A percentile compares a stretch with the other conserved stretches of the same genome.
These are phyloP conservation scores for Heteromormyrus szaboi DNA, from an alignment of 2,797 vertebrate genomes.

Conservation along the genomic window DNA sequence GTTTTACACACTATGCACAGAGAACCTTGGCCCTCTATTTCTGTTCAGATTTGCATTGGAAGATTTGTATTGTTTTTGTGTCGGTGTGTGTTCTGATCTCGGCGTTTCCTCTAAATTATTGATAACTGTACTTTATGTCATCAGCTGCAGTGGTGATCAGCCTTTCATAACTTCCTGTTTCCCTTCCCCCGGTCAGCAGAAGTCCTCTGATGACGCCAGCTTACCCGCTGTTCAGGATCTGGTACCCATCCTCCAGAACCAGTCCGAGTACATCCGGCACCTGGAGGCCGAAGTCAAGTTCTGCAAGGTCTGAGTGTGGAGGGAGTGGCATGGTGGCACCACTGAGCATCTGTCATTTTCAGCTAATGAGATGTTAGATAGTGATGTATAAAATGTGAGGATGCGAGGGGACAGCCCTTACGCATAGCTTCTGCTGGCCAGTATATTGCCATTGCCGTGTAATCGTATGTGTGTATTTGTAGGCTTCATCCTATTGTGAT, in stretches of 20 bases:
- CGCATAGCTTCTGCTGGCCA: background rate
- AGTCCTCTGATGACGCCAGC: constrained; percentile 42
- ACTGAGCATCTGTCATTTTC: background rate
- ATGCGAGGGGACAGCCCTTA: background rate
- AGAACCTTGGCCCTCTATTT: background rate
- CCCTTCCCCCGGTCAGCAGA: constrained; percentile 45
- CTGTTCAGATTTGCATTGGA: background rate
- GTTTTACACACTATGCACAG: background rate
- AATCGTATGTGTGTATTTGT: background rate
- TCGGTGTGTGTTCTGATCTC: background rate
- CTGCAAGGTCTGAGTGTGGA: constrained; percentile 69
- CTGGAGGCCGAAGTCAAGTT: constrained; percentile 90
- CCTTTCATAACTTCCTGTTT: background rate
- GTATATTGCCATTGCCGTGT: background rate
- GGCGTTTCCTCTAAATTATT: background rate
- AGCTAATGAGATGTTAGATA: background rate
- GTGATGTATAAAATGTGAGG: background rate
- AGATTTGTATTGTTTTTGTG: background rate
- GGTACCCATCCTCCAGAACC: constrained; percentile 76
- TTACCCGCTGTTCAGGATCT: constrained; percentile 64
- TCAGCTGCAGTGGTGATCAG: background rate
- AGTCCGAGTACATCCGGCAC: constrained; percentile 85
- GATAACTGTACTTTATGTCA: background rate
- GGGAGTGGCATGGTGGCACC: background rate
- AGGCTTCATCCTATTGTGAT: background rate